Conservation (phyloP, 2,797 vertebrate genomes). For the Galaxias olidus region DNA sequence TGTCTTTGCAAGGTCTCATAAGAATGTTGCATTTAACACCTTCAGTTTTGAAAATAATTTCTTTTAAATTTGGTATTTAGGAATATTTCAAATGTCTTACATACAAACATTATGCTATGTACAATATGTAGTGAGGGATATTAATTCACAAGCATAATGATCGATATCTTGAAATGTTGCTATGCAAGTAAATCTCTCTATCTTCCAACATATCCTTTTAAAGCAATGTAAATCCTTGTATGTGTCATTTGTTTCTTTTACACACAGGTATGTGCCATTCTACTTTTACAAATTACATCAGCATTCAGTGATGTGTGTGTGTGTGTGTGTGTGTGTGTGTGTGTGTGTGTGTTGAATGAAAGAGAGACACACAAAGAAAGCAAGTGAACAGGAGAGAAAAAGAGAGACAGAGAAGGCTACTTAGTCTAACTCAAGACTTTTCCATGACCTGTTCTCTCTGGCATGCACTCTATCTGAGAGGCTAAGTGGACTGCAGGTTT, state of each 20-base stretch:
- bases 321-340: not conserved
- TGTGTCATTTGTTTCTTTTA: constrained; percentile 71
- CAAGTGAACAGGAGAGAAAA: constrained; percentile 58
- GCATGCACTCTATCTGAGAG: constrained; percentile 78
- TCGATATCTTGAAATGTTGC: too few relatives aligned
- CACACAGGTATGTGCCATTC: constrained; percentile 60
- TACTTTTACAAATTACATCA: constrained; percentile 72
- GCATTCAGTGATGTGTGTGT: constrained; percentile 63
- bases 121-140: too few relatives aligned
- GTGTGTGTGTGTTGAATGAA: not conserved
- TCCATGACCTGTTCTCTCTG: constrained; percentile 77
- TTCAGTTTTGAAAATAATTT: too few relatives aligned
- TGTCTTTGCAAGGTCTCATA: too few relatives aligned
- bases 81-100: too few relatives aligned
- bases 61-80: too few relatives aligned
- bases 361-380: constrained; percentile 50
- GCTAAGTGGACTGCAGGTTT: constrained; percentile 67
- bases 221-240: constrained; percentile 59
- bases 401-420: constrained; percentile 61
- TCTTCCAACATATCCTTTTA: constrained; percentile 55
- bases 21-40: too few relatives aligned
- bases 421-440: constrained; percentile 76
- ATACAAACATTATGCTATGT: too few relatives aligned
- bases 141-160: too few relatives aligned
- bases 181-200: too few relatives aligned